These are phyloP conservation scores for Odobenus rosmarus DNA, from an alignment of 2,113 vertebrate genomes.

Conservation along the genomic window DNA sequence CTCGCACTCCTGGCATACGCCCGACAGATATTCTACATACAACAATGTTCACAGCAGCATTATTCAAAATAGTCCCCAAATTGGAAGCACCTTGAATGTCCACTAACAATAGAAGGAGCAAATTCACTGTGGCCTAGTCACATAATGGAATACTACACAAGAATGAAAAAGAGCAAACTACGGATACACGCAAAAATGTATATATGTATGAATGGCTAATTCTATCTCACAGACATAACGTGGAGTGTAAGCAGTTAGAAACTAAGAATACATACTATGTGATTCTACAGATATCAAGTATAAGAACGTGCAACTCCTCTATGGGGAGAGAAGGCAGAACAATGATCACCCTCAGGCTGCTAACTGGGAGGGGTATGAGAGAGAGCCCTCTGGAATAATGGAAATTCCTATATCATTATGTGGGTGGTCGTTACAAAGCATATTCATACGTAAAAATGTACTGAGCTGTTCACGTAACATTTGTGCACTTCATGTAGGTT, in stretches of 20 bases:
- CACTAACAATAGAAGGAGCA: not conserved
- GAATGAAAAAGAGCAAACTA: constrained; percentile 17
- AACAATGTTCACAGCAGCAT: not conserved
- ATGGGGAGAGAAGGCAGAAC: not conserved
- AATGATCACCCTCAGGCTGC: not conserved
- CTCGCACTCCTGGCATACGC: not conserved
- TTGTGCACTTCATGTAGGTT: not conserved
- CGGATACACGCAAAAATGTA: not conserved
- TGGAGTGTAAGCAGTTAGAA: not conserved
- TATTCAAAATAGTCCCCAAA: not conserved
- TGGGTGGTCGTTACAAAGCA: not conserved
- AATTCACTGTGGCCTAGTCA: not conserved
- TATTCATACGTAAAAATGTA: constrained; percentile 12
- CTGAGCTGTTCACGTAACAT: not conserved
- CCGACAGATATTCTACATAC: not conserved
- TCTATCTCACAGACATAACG: not conserved
- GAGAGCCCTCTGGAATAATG: not conserved
- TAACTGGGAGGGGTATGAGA: not conserved
- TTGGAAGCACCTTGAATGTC: not conserved
- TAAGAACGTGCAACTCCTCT: not conserved
- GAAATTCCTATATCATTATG: not conserved
- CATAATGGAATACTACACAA: not conserved
- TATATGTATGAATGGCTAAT: not conserved
- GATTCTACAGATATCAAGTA: not conserved
- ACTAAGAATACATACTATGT: not conserved